These are phyloP conservation scores for Papilio protenor DNA, from an alignment of 2,888 invertebrate genomes.

Conservation along the genomic window DNA sequence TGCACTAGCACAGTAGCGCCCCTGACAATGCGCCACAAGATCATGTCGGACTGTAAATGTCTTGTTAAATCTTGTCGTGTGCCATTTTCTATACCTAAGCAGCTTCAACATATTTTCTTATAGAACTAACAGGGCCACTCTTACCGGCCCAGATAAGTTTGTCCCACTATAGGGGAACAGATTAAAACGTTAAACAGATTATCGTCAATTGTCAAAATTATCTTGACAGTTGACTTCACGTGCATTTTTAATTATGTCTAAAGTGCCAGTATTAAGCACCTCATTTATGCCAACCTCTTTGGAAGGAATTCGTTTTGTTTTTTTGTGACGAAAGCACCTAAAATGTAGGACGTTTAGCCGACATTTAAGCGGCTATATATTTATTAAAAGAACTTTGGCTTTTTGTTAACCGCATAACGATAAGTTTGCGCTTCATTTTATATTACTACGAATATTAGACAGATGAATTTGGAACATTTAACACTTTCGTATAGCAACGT, in stretches of 20 bases:
- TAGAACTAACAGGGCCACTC: neutral
- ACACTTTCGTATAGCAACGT: neutral
- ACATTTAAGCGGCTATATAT: conserved; percentile 38
- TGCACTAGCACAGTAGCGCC: too few species aligned
- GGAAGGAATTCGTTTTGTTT: conserved; percentile 30
- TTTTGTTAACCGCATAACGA: conserved; percentile 48
- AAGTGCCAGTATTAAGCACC: neutral
- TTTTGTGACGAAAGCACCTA: conserved; percentile 55
- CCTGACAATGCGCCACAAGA: too few species aligned
- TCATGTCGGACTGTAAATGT: too few species aligned
- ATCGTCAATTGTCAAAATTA: neutral
- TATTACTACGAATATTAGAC: neutral
- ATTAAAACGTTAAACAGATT: neutral
- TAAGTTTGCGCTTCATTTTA: conserved; percentile 12
- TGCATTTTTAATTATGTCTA: neutral
- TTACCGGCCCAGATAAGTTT: neutral
- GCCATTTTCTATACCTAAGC: too few species aligned
- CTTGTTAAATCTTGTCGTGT: too few species aligned
- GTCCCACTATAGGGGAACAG: neutral
- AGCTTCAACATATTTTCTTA: too few species aligned
- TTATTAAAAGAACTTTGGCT: conserved; percentile 62
- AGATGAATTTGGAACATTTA: conserved; percentile 1
- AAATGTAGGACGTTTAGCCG: conserved; percentile 55
- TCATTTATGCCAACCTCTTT: conserved; percentile 32
- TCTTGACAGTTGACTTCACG: neutral